A percentile compares a stretch with the other conserved stretches of the same genome.
phyloP scores from a whole-genome alignment of 2,113 vertebrate species.

The Vicugna pacos region DNA sequence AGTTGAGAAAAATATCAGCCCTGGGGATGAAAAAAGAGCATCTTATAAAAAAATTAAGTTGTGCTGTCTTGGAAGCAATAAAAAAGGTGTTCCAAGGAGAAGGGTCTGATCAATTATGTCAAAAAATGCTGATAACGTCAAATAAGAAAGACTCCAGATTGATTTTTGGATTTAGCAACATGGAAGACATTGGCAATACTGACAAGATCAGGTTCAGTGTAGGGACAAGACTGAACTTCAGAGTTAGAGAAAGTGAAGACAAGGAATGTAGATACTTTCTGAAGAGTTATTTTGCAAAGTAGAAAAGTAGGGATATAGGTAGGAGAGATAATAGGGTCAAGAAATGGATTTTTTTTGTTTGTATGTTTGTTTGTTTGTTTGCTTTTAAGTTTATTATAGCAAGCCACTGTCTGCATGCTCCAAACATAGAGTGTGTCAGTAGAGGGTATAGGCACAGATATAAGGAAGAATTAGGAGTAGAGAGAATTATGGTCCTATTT shows the following conservation, averaged over 20 bases:
- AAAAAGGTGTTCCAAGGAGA: not conserved
- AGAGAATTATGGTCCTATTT: not conserved
- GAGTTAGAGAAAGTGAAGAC: not conserved
- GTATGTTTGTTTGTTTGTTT: not conserved
- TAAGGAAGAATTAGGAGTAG: not conserved
- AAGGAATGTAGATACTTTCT: not conserved
- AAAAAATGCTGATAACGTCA: not conserved
- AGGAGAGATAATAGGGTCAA: not conserved
- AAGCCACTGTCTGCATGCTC: rapidly evolving
- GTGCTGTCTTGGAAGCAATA: not conserved
- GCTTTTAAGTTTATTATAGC: not conserved
- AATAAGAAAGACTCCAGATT: not conserved
- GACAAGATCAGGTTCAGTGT: not conserved
- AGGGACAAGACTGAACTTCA: not conserved
- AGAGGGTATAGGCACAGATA: not conserved
- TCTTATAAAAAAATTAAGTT: not conserved
- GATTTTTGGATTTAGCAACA: slow-evolving; percentile 2
- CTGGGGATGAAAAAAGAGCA: not conserved
- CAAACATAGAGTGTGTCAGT: not conserved
- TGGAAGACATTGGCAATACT: not conserved
- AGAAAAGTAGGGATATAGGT: not conserved
- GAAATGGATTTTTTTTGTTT: not conserved
- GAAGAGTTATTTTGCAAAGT: not conserved
- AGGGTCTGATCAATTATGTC: not conserved
- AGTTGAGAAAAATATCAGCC: not conserved